Evolutionary conservation across 2,113 vertebrate genomes (phyloP).

Genomic region (Dolichallabes microphthalmus): DNA sequence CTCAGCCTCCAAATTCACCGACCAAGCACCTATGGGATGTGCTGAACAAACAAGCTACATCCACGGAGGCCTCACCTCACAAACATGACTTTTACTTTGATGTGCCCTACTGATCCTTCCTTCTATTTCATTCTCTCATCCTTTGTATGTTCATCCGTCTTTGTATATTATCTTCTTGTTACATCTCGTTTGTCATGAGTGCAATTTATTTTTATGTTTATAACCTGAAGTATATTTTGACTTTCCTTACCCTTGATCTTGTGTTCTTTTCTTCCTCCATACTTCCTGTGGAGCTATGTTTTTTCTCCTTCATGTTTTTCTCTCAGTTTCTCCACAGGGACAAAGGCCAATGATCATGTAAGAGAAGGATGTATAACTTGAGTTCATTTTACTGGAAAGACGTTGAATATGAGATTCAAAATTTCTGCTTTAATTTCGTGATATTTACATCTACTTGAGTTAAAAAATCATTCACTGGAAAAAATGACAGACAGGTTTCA

Average conservation of each 20-base stretch:
- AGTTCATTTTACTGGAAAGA: background rate
- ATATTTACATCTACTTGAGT: no score
- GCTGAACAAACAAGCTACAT: no score
- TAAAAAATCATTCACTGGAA: no score
- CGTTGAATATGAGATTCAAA: background rate
- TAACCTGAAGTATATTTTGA: background rate
- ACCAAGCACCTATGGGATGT: no score
- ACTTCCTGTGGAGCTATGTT: background rate
- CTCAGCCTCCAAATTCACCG: no score
- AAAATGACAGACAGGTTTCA: no score
- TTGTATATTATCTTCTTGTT: background rate
- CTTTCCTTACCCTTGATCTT: background rate
- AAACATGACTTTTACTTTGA: background rate
- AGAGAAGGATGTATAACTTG: background rate
- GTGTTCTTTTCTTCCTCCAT: background rate
- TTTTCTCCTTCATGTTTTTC: background rate
- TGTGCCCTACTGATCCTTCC: background rate
- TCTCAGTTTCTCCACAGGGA: background rate
- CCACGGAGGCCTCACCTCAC: no score
- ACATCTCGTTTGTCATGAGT: background rate
- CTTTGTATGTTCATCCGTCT: background rate
- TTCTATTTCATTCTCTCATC: background rate
- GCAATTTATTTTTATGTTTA: background rate
- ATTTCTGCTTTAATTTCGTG: no score
- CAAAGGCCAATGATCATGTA: background rate